These are phyloP conservation scores for Botia kubotai DNA, from an alignment of 2,797 vertebrate species.

Conservation along the genomic window DNA sequence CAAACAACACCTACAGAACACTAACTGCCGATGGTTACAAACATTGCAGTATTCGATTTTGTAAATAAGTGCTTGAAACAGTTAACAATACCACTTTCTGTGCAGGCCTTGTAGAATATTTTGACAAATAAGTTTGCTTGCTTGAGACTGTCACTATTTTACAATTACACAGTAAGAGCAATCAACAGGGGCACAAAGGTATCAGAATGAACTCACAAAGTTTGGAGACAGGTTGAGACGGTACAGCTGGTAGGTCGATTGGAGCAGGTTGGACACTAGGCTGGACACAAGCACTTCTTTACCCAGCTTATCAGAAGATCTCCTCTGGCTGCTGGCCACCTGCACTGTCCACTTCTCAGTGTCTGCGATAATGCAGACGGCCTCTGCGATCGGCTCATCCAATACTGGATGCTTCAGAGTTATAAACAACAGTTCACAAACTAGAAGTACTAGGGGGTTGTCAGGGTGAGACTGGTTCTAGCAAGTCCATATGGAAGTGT, in stretches of 20 bases:
- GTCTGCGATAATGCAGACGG: slow-evolving; percentile 98
- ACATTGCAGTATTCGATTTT: no score
- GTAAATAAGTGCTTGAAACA: no score
- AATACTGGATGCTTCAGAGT: slow-evolving; percentile 90
- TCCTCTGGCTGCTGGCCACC: slow-evolving; percentile 95
- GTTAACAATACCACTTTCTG: no score
- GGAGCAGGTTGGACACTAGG: slow-evolving; percentile 91
- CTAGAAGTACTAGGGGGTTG: no score
- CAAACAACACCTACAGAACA: no score
- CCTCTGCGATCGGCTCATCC: slow-evolving; percentile 98
- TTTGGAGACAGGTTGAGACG: slow-evolving; percentile 96
- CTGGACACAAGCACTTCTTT: slow-evolving; percentile 97
- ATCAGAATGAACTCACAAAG: slow-evolving; percentile 85
- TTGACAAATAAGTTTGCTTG: no score
- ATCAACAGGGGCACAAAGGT: background rate
- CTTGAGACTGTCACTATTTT: background rate
- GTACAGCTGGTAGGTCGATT: slow-evolving; percentile 98
- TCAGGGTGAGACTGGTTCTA: no score
- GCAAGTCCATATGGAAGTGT: no score
- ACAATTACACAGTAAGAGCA: background rate
- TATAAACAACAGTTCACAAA: slow-evolving; percentile 5
- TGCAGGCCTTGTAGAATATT: no score
- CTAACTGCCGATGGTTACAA: no score
- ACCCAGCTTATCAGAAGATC: slow-evolving; percentile 91
- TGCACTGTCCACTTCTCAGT: slow-evolving; percentile 97